These are phyloP conservation scores for Neodontobutis hainanensis DNA, from an alignment of 2,113 vertebrate genomes.

Conservation along the genomic window DNA sequence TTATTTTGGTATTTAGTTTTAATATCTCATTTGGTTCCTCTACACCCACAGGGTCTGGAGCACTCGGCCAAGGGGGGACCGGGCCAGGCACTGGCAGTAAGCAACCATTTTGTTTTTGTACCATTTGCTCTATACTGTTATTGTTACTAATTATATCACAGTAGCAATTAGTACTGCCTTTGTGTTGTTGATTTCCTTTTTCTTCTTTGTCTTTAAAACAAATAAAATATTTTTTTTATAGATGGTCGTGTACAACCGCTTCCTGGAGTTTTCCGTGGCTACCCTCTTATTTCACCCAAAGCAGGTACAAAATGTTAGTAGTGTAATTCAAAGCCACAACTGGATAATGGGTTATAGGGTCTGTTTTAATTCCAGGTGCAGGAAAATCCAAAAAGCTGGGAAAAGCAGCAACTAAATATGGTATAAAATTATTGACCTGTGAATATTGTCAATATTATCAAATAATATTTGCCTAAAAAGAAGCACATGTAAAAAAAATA, in stretches of 20 bases:
- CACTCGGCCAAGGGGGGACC: conserved; percentile 65
- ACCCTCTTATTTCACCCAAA: conserved; percentile 75
- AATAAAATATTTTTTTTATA: conserved; percentile 13
- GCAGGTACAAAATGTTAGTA: conserved; percentile 52
- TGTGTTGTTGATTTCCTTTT: neutral
- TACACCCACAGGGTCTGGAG: conserved; percentile 46
- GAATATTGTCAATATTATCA: neutral
- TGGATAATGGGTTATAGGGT: no score
- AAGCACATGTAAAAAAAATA: neutral
- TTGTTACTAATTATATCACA: no score
- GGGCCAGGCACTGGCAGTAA: conserved; percentile 59
- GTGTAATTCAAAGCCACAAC: no score
- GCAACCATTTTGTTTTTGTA: neutral
- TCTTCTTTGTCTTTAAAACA: neutral
- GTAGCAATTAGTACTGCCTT: neutral
- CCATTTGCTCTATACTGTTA: no score
- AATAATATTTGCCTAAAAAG: neutral
- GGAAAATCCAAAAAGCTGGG: conserved; percentile 72
- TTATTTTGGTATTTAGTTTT: no score
- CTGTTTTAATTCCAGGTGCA: conserved; percentile 40
- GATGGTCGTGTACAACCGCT: conserved; percentile 68
- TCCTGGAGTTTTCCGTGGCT: conserved; percentile 74
- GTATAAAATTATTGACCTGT: conserved; percentile 22
- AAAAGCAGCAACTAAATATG: conserved; percentile 65
- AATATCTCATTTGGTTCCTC: neutral